phyloP scores from a whole-genome alignment of 2,113 vertebrate species.

The Bungarus multicinctus region DNA sequence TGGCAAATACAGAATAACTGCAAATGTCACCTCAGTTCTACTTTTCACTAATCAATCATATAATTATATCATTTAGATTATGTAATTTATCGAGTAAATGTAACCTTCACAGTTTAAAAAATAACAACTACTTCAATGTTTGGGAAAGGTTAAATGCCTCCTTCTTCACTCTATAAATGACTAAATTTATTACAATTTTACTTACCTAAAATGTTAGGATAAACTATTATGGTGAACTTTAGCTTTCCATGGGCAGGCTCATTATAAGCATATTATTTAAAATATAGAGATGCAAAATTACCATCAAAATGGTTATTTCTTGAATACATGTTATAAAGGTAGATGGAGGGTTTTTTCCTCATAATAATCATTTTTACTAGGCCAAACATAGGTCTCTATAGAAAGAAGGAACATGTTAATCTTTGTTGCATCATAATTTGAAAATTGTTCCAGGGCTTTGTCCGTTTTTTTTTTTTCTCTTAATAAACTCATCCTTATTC shows the following conservation, averaged over 20 bases:
- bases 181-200: background rate
- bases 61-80: background rate
- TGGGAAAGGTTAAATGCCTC: background rate
- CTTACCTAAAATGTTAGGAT: background rate
- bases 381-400: background rate
- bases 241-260: background rate
- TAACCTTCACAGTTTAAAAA: background rate
- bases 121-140: background rate
- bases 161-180: background rate
- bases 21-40: background rate
- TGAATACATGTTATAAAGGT: background rate
- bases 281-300: background rate
- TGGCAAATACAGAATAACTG: background rate
- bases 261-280: background rate
- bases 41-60: background rate
- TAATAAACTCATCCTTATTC: background rate
- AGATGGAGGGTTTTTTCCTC: background rate
- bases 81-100: background rate
- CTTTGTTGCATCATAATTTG: background rate
- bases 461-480: background rate
- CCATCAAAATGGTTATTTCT: background rate
- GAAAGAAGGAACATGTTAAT: background rate
- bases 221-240: background rate
- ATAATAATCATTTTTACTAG: background rate
- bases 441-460: background rate